Conservation (phyloP, 92 coral and sea anemone genomes). For the Palythoa caribaeorum region DNA sequence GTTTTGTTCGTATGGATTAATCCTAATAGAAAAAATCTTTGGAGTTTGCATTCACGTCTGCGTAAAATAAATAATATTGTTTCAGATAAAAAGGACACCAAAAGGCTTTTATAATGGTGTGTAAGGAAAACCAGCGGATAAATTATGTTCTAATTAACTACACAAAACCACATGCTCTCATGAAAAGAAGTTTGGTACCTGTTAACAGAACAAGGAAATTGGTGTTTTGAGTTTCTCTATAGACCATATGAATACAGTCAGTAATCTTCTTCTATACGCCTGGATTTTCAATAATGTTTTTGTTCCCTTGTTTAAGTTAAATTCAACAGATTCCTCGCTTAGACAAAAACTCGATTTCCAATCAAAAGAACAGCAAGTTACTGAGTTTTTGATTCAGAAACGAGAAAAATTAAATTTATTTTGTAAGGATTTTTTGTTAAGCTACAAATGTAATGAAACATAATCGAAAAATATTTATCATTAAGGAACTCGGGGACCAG, state of each 20-base stretch:
- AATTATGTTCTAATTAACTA: conserved; percentile 38
- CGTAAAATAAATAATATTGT: conserved; percentile 2
- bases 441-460: neutral
- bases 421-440: neutral
- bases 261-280: neutral
- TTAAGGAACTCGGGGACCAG: neutral
- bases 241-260: conserved; percentile 17
- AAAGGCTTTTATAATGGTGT: neutral
- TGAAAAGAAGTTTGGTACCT: conserved; percentile 30
- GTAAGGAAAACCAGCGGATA: conserved; percentile 18
- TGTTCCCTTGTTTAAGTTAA: neutral
- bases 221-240: conserved; percentile 31
- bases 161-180: conserved; percentile 46
- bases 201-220: conserved; percentile 42
- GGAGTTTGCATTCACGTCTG: neutral
- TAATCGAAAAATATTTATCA: neutral
- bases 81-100: neutral
- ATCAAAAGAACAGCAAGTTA: neutral
- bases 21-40: neutral
- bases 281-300: conserved; percentile 14
- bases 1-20: neutral
- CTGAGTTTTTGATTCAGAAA: neutral
- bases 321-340: neutral
- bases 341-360: neutral
- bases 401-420: neutral